Evolutionary conservation across 2,888 invertebrate species (phyloP).

Genomic region (Zele albiditarsus): DNA sequence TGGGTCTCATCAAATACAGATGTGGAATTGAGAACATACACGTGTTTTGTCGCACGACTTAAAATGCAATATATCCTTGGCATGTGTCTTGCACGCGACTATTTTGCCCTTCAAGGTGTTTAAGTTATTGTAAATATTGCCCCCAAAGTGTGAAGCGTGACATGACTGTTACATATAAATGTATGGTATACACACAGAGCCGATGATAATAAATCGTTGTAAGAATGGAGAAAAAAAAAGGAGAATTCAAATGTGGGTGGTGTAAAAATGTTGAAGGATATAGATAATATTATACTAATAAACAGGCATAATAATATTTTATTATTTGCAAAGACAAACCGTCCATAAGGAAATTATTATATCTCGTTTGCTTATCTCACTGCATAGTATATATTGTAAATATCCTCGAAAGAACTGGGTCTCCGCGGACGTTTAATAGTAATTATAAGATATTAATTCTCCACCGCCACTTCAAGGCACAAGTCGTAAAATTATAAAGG

Average conservation of each 20-base stretch:
- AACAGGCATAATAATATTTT: slow-evolving; percentile 24
- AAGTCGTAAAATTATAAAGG: slow-evolving; percentile 59
- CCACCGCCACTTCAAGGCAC: slow-evolving; percentile 55
- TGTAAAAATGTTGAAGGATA: slow-evolving; percentile 30
- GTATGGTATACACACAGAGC: too few species aligned
- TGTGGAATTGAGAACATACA: slow-evolving; percentile 23
- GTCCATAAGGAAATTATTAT: slow-evolving; percentile 56
- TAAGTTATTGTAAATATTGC: slow-evolving; percentile 12
- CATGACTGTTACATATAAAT: too few species aligned
- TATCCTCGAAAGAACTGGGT: slow-evolving; percentile 53
- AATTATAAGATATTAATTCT: slow-evolving; percentile 60
- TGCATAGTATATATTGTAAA: slow-evolving; percentile 6
- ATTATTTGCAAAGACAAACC: not conserved
- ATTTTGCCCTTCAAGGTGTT: slow-evolving; percentile 29
- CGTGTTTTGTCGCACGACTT: slow-evolving; percentile 20
- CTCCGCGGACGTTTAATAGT: slow-evolving; percentile 47
- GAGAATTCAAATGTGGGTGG: not conserved
- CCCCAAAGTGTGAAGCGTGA: not conserved
- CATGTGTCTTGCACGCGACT: slow-evolving; percentile 25
- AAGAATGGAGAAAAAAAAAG: slow-evolving; percentile 26
- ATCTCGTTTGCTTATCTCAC: not conserved
- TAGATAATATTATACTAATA: slow-evolving; percentile 31
- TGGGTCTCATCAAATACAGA: slow-evolving; percentile 13
- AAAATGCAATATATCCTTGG: not conserved
- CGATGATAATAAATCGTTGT: not conserved